Evolutionary conservation across 2,888 invertebrate genomes (phyloP), one percentile per base, ranked within the genome.

Genomic region (Beris chalybata): DNA sequence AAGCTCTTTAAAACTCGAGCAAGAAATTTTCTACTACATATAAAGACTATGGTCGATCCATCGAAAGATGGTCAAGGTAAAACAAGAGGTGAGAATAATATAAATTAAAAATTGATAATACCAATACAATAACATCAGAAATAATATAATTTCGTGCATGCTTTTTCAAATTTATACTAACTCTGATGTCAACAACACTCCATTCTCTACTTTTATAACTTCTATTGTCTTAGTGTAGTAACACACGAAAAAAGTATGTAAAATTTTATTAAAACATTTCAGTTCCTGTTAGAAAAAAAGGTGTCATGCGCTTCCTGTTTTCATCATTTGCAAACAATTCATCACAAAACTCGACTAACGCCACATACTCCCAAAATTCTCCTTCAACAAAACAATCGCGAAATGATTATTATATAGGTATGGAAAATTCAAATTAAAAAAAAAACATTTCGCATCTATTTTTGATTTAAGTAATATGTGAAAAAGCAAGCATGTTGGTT

Each of bases 11-110:
- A 90, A 71, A 86, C 90, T 0, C 86, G 89, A 73, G 90, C 90
- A 7, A 83, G 91, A 70, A 91, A 91, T n/a, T 88, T 91, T 75
- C 81, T 92, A 44, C 84, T 93, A 69, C 92, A 93, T 72, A 88
- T 93, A 52, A 90, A 92, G 77, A 89, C 90, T 2, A 80, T 81
- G 73, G 72, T 76, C 4, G 88, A 89, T 76, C 87, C 87, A 1
- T 83, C 85, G 0, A 88, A 88, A 74, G 89, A 89, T 67, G 79
- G 79, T 0, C 81, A 79, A 69, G 76, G 71, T 65, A 80, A 80
- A 72, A 80, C 79, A 0, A 73, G 80, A 70, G 81, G 80, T 80
- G 74, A 68, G 73, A 43, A 22, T 3, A 38, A 7, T 38, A 2
- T 22, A 22, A 22, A 22, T 22, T 3, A 22, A 22, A 13, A 13